Base-by-base conservation (phyloP, 2,113 vertebrate species). In the Clarias macrocephalus region DNA sequence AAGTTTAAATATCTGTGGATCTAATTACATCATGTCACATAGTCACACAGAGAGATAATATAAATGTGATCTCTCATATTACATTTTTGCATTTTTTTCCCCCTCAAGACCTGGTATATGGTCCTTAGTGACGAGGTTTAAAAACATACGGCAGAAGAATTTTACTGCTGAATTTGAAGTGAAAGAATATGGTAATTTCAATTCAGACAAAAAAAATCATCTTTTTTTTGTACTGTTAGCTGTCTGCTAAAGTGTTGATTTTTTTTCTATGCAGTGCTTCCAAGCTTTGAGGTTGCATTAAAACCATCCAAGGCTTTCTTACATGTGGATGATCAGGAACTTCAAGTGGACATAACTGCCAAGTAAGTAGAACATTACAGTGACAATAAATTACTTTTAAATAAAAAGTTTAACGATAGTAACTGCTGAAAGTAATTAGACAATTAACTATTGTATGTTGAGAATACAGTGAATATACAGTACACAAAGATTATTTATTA, bases 291-390 rank as follows among this genome's bases (percentile, higher is more conserved):
- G 88, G 95, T 97, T 65, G 5, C 54, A 6, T 52, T 97, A 89
- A 84, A 88, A 0, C 93, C 93, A 0, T 3, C 63, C 1, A 91
- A 94, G 89, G 91, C 92, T 52, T 96, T 95, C 91, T 96, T 95
- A 88, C 95, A 96, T 83, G 88, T 96, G 0, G 91, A 95, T 28
- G 85, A 92, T 28, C 0, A 92, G 0, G 33, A 91, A 0, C 93
- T 97, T 88, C 28, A 0, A 0, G 93, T 97, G 85, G 91, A 91
- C 85, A 94, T 97, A 15, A 62, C 23, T 30, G 89, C 90, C 16
- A 90, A 79, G 90, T 91, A 85, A 87, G 76, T 11, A 28, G 6
- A 48, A 60, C 59, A 23, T 57, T 16, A n/a, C 37, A 15, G 15
- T 12, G 23, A n/a, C 5, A 25, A 15, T 25, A n/a, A 9, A 25